Conservation (phyloP, 2,797 vertebrate genomes). For the Rhinophrynus dorsalis region DNA sequence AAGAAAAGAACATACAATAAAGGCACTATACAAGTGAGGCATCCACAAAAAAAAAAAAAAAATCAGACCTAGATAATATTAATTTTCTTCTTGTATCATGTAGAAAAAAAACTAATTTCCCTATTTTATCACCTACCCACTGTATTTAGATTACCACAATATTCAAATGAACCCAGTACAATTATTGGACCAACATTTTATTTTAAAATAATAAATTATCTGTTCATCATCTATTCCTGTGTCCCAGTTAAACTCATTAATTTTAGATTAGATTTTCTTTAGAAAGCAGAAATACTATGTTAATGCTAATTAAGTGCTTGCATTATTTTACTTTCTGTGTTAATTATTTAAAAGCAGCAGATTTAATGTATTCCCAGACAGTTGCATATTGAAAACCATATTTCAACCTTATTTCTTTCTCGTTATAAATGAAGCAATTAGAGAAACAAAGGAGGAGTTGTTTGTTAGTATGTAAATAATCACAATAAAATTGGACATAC, state of each 20-base stretch:
- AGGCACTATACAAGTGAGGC: too few species aligned
- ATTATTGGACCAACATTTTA: too few species aligned
- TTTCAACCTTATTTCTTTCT: neutral
- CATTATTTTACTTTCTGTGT: slow-evolving; percentile 12
- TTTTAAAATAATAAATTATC: neutral
- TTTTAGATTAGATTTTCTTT: slow-evolving; percentile 18
- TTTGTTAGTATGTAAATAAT: neutral
- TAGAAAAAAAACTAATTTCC: too few species aligned
- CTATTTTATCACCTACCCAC: too few species aligned
- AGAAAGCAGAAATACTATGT: neutral
- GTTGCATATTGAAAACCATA: slow-evolving; percentile 2
- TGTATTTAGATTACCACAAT: too few species aligned
- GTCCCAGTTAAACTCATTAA: slow-evolving; percentile 3
- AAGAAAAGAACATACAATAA: too few species aligned
- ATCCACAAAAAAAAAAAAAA: too few species aligned
- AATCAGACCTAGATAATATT: too few species aligned
- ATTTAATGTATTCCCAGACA: slow-evolving; percentile 13
- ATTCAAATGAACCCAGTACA: too few species aligned
- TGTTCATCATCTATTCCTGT: slow-evolving; percentile 6
- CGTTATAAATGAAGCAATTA: neutral
- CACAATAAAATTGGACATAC: neutral
- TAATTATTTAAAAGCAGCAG: slow-evolving; percentile 34
- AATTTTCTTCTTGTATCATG: too few species aligned
- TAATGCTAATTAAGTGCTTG: slow-evolving; percentile 23
- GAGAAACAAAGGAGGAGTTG: slow-evolving; percentile 7